Conservation (phyloP, 2,113 vertebrate species). For the Scophthalmus maximus region DNA sequence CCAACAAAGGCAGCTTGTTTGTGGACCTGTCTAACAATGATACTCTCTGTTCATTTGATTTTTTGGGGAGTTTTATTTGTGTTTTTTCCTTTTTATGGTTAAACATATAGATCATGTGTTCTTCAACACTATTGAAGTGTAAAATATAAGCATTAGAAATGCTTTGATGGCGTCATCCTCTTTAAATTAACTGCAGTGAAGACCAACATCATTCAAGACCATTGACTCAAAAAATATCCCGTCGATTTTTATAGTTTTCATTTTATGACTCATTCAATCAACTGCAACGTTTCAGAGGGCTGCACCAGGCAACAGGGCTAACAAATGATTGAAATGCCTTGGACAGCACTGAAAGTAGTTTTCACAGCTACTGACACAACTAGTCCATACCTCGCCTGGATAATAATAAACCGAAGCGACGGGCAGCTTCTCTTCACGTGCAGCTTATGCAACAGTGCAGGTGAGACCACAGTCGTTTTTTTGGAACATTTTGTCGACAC, state of each 20-base stretch:
- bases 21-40: neutral
- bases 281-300: neutral
- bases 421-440: neutral
- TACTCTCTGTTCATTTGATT: too few species aligned
- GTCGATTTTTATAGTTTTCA: too few species aligned
- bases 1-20: neutral
- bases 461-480: neutral
- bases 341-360: neutral
- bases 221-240: too few species aligned
- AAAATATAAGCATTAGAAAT: too few species aligned
- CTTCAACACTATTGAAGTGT: too few species aligned
- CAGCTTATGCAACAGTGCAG: constrained; percentile 7
- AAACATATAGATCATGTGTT: too few species aligned
- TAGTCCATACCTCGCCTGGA: too few species aligned
- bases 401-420: too few species aligned
- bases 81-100: neutral
- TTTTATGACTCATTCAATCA: too few species aligned
- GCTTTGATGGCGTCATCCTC: too few species aligned
- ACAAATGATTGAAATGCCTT: neutral
- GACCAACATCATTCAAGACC: too few species aligned
- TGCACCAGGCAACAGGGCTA: neutral
- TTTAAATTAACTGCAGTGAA: too few species aligned
- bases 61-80: neutral
- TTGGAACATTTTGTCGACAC: neutral
- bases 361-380: neutral